These are phyloP conservation scores for Mythimna loreyi DNA, from an alignment of 2,888 invertebrate genomes.

Conservation along the genomic window DNA sequence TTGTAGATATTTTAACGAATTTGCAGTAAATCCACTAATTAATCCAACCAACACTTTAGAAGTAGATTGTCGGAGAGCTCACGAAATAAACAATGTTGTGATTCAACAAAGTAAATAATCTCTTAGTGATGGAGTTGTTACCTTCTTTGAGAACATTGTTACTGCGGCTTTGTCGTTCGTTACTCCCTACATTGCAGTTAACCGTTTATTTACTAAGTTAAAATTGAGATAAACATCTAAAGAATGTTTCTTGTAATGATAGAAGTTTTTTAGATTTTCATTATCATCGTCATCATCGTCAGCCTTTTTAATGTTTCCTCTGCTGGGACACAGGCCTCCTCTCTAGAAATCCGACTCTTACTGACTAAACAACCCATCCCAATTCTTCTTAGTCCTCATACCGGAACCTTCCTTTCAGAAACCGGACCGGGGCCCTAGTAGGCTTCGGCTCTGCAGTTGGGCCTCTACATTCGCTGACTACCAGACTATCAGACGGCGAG, in stretches of 20 bases:
- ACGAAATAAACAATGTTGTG: conserved; percentile 61
- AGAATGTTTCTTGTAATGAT: background rate
- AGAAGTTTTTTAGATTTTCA: background rate
- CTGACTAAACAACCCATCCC: no score
- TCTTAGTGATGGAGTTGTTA: conserved; percentile 64
- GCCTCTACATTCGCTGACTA: no score
- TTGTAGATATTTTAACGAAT: conserved; percentile 3
- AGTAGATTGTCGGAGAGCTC: conserved; percentile 59
- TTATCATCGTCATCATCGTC: no score
- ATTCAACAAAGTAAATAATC: conserved; percentile 67
- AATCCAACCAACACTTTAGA: conserved; percentile 59
- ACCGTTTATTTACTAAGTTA: conserved; percentile 16
- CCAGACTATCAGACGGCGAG: no score
- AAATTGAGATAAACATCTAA: conserved; percentile 3
- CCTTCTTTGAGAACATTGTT: conserved; percentile 62
- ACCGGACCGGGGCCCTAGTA: no score
- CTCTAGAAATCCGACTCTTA: no score
- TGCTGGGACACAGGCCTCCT: no score
- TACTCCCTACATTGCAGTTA: conserved; percentile 28
- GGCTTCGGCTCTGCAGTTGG: no score
- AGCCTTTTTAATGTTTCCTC: no score
- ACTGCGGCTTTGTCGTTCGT: conserved; percentile 60
- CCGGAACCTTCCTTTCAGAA: no score
- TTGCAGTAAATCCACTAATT: conserved; percentile 29
- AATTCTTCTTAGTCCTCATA: no score